Base-by-base conservation (phyloP, 2,888 invertebrate species). In the Hyposoter dolosus region DNA sequence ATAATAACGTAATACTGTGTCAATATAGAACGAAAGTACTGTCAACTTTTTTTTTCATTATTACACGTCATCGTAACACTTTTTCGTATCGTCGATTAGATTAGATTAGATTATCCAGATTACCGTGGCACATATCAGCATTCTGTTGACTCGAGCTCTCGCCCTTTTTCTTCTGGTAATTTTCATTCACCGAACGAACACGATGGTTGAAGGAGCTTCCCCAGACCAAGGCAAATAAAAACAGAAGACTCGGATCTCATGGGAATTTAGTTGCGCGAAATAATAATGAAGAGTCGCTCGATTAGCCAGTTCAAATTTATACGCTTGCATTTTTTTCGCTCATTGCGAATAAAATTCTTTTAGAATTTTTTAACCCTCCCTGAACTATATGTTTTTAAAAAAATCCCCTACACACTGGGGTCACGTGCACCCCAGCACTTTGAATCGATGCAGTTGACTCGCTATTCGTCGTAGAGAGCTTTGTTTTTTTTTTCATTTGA, bases 41-140 rank as follows among this genome's bases (percentile, higher is more conserved):
- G 45, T 15, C 28, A 5, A 3, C 45, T 69, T 69, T 68, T 71
- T 50, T 66, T 66, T n/a, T 68, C 10, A 19, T 71, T n/a, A 69
- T 56, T 72, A 3, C 23, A 74, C 40, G 15, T 56, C 40, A 15
- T 56, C 53, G 77, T 77, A 65, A 72, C 28, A 72, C 72, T 28
- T 71, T 65, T 45, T 50, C 69, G 40, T 77, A 50, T 77, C 19
- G 63, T 82, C 76, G 82, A 82, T 82, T 77, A 82, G 76, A 82
- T 82, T 82, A 82, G 76, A 82, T 82, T 82, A 82, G 76, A 82
- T 82, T 71, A 77, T 43, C 50, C 71, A 71, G 63, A 82, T 77
- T 82, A 82, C 43, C 50, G 28, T 50, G 28, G 69, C 28, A 23
- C 76, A 47, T 53, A 71, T 60, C 71, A 63, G 50, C 71, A 65